Conservation (phyloP, 2,888 invertebrate genomes). For the Conchocele bisecta region DNA sequence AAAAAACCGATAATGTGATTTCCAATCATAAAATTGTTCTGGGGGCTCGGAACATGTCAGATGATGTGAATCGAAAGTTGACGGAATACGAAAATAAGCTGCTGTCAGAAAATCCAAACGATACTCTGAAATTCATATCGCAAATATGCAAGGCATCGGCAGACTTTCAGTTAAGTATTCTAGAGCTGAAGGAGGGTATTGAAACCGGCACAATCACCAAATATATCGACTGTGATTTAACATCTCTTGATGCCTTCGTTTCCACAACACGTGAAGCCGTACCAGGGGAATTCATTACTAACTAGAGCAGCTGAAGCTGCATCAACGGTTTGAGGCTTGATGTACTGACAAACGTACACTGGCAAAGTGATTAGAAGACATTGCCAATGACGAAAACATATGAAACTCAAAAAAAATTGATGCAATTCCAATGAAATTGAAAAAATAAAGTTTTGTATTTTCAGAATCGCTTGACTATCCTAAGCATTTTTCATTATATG, state of each 20-base stretch:
- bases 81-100: conserved; percentile 1
- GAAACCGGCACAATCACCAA: conserved; percentile 36
- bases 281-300: conserved; percentile 41
- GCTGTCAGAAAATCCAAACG: conserved; percentile 35
- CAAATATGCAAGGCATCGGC: conserved; percentile 42
- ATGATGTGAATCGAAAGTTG: conserved; percentile 28
- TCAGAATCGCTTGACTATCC: too few species aligned
- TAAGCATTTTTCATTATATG: too few species aligned
- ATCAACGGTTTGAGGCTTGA: too few species aligned
- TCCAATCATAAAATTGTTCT: conserved; percentile 21
- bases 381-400: too few species aligned
- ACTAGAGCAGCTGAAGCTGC: too few species aligned
- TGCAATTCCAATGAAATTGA: too few species aligned
- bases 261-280: conserved; percentile 25
- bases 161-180: conserved; percentile 38
- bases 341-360: too few species aligned
- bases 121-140: conserved; percentile 23
- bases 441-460: too few species aligned
- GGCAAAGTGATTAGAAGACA: too few species aligned
- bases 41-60: conserved; percentile 21
- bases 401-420: too few species aligned
- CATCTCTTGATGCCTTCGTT: conserved; percentile 42
- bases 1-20: conserved; percentile 32
- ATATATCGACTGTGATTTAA: conserved; percentile 32
- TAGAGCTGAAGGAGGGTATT: conserved; percentile 35